Evolutionary conservation across 1,140 invertebrate species (phyloP).

Genomic region (Drosophila persimilis): DNA sequence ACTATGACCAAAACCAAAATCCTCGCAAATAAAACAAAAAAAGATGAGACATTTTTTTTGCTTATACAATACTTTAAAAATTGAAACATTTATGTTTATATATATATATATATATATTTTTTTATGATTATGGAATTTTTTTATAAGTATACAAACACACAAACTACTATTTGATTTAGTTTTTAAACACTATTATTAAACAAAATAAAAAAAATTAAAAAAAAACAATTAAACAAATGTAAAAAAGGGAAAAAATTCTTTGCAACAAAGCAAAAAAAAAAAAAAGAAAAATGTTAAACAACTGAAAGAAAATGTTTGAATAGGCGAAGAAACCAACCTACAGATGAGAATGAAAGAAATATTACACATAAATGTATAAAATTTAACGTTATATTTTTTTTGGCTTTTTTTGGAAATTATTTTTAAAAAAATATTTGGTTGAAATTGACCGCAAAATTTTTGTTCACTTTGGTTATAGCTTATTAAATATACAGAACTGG

Average conservation of each 20-base stretch:
- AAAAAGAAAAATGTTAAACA: slow-evolving; percentile 28
- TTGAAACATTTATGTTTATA: slow-evolving; percentile 36
- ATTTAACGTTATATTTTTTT: slow-evolving; percentile 18
- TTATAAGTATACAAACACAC: slow-evolving; percentile 41
- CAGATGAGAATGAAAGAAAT: slow-evolving; percentile 36
- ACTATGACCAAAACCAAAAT: slow-evolving; percentile 74
- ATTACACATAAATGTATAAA: slow-evolving; percentile 25
- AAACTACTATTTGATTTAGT: slow-evolving; percentile 49
- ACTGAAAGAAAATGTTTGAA: slow-evolving; percentile 28
- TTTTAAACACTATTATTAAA: slow-evolving; percentile 46
- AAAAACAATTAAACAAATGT: slow-evolving; percentile 21
- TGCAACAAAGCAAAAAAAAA: slow-evolving; percentile 17
- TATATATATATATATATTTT: slow-evolving; percentile 37
- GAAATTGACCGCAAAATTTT: slow-evolving; percentile 1
- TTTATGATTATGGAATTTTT: slow-evolving; percentile 52
- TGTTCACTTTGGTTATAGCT: slow-evolving; percentile 43
- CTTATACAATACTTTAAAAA: slow-evolving; percentile 43
- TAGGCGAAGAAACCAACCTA: slow-evolving; percentile 1
- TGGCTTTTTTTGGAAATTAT: slow-evolving; percentile 12
- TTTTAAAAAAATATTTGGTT: slow-evolving; percentile 23
- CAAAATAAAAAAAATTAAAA: neutral
- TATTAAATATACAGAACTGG: slow-evolving; percentile 30
- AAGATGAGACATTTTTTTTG: slow-evolving; percentile 44
- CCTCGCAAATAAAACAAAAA: slow-evolving; percentile 61
- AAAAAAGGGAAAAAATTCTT: slow-evolving; percentile 28